Base-by-base conservation (phyloP, 2,113 vertebrate species). In the Rhea pennata region DNA sequence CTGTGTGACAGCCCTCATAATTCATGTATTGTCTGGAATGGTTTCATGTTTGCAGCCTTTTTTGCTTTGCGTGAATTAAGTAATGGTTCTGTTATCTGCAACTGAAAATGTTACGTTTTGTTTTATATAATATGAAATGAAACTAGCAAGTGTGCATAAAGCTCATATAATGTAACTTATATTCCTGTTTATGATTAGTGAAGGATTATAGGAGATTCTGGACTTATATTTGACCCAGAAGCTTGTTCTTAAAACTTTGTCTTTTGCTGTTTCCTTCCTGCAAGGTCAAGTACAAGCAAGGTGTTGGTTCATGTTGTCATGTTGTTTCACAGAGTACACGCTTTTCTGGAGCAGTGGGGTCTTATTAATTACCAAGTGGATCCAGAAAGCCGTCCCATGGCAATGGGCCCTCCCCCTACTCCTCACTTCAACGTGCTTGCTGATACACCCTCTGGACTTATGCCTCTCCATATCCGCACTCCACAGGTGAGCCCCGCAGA, bases 341-440 rank as follows among this genome's bases (percentile, higher is more conserved):
- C 99, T 1, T 99, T 99, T 88, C 96, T 99, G 98, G 99, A 99
- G 98, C 99, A 99, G 94, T 99, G 99, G 99, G 99, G 99, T 29
- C 98, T 99, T 66, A 99, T 99, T 51, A 99, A 99, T 94, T 99
- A 99, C 96, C 99, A 99, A 82, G 99, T 99, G 56, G 99, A 99
- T n/a, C 97, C 99, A 1, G 99, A 99, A 61, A 99, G 99, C 87
- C 98, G 99, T 6, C 99, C 99, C 3, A 98, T 99, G 96, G 99
- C 99, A 4, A 99, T 99, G 99, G 99, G 99, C 0, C 99, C 99
- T 3, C 99, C 99, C 11, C 99, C 99, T 1, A 99, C 99, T 6
- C 99, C 99, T 36, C 99, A 99, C 93, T 99, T 99, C 97, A 99
- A 99, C 0, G 99, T 99, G 19, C 98, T 99, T 83, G 99, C 99